These are phyloP conservation scores for Melitaea cinxia DNA, from an alignment of 1,140 invertebrate genomes.

Conservation along the genomic window DNA sequence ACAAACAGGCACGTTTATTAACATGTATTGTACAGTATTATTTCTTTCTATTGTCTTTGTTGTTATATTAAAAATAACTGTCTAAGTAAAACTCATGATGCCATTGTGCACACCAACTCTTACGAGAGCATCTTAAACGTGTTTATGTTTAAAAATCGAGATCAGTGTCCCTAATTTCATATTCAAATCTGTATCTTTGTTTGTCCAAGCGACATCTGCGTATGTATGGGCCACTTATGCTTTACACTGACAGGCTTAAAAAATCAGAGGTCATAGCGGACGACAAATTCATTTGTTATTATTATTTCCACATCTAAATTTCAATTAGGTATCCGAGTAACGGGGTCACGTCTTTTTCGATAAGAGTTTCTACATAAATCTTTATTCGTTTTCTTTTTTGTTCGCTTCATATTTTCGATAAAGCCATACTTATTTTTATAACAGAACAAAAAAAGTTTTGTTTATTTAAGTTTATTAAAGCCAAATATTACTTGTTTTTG, in stretches of 20 bases:
- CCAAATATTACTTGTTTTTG: too few species aligned
- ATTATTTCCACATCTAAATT: constrained; percentile 75
- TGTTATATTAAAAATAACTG: neutral
- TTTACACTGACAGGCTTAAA: constrained; percentile 55
- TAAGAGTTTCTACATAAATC: constrained; percentile 62
- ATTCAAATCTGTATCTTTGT: constrained; percentile 74
- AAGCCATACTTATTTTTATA: constrained; percentile 3
- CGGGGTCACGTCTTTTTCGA: constrained; percentile 75
- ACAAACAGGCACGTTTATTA: too few species aligned
- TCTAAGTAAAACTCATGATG: constrained; percentile 9
- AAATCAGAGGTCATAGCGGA: constrained; percentile 69
- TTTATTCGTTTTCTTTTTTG: constrained; percentile 48
- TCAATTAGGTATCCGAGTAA: constrained; percentile 72
- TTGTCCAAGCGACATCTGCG: constrained; percentile 69
- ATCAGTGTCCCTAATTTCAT: constrained; percentile 68
- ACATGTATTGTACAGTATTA: too few species aligned
- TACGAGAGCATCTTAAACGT: constrained; percentile 43
- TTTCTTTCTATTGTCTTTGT: neutral
- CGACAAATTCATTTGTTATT: constrained; percentile 76
- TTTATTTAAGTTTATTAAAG: too few species aligned
- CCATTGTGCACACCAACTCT: constrained; percentile 22
- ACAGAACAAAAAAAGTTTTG: neutral
- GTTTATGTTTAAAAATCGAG: constrained; percentile 67
- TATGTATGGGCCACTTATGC: constrained; percentile 70
- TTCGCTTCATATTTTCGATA: constrained; percentile 8